phyloP scores from a whole-genome alignment of 2,113 vertebrate species.

The Prunella himalayana region DNA sequence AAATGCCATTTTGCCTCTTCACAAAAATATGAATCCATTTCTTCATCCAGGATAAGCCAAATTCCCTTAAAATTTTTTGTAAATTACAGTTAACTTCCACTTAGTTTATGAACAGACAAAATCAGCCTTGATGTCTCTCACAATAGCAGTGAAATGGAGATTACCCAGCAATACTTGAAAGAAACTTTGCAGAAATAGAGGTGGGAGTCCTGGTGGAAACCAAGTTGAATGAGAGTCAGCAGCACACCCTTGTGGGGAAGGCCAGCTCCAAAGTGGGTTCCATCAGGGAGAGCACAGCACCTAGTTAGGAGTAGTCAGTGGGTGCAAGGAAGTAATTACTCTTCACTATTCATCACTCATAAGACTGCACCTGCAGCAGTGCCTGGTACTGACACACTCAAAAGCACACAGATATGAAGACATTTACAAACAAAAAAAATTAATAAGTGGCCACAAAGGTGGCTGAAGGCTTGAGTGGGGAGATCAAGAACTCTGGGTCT shows the following conservation, averaged over 20 bases:
- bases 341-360: background rate
- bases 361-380: background rate
- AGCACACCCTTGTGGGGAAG: background rate
- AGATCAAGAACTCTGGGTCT: fast-evolving
- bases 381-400: background rate
- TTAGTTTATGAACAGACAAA: background rate
- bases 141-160: background rate
- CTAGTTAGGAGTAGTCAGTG: background rate
- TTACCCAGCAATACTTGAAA: background rate
- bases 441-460: background rate
- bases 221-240: background rate
- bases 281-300: background rate
- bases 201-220: background rate
- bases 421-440: background rate
- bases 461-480: background rate
- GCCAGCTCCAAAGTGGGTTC: background rate
- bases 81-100: background rate
- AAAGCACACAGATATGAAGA: background rate
- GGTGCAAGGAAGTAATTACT: background rate
- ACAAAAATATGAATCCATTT: background rate
- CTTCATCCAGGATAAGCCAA: background rate
- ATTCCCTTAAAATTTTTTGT: background rate
- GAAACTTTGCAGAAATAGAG: background rate
- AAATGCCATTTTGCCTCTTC: background rate
- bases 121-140: background rate